Base-by-base conservation (phyloP, 1,140 invertebrate genomes). In the Rhynchophorus ferrugineus region DNA sequence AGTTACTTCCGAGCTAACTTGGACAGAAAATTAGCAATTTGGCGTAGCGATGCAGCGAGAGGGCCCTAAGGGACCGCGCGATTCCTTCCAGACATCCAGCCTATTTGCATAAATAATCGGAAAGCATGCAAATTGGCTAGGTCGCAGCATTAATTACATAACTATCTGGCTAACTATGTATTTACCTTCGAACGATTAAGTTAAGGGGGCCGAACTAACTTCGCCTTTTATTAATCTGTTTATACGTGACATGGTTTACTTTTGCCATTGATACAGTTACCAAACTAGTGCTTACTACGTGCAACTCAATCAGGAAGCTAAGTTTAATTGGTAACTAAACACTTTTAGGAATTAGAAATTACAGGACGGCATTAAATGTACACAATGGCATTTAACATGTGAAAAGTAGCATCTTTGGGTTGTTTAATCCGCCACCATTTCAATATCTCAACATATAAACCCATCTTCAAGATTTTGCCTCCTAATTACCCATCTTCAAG, bases 71-170 rank as follows among this genome's bases (percentile, higher is more conserved):
- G 18, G 18, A 37, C 36, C 29, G 22, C 6, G 52, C 48, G 16
- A 35, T 17, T 41, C 44, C 43, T 56, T 55, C 43, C 45, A 55
- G 56, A 56, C 56, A 50, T 34, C 53, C 46, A 52, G 36, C 54
- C 57, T 59, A 66, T 66, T 64, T 66, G 58, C 64, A 66, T 66
- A 66, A 64, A 63, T 66, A 64, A 66, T 66, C 59, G 61, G 61
- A 61, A 45, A 54, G 57, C 48, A 66, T 66, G 64, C 64, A 66
- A 66, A 63, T 63, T 39, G 17, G 16, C 38, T 42, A 59, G 61
- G 61, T 63, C 57, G 61, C 44, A 61, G 59, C 55, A 63, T 63
- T 63, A 63, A 63, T 63, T 63, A 63, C 59, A 11, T 29, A 29
- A 29, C 24, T 29, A 29, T 29, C 24, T 11, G 24, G 24, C 51